Evolutionary conservation across 92 coral and sea anemone genomes (phyloP).

Genomic region (Parazoanthus atlanticus): DNA sequence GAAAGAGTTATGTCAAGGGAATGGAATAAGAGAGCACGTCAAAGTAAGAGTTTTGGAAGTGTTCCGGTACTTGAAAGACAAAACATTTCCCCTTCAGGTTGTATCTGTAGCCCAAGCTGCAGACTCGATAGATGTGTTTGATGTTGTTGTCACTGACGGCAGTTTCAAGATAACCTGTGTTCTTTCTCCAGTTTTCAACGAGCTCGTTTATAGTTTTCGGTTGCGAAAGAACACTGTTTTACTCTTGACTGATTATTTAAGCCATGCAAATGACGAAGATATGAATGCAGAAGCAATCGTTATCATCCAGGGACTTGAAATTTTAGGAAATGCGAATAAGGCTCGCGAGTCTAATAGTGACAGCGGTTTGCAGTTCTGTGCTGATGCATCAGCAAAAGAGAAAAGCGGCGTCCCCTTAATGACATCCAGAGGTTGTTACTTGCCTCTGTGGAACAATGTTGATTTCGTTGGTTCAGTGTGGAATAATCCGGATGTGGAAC

Average conservation of each 20-base stretch:
- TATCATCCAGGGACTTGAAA: slow-evolving; percentile 54
- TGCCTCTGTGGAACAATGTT: slow-evolving; percentile 66
- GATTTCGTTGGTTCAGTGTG: slow-evolving; percentile 61
- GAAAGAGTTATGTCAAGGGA: slow-evolving; percentile 28
- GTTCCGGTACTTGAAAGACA: slow-evolving; percentile 57
- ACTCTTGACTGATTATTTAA: slow-evolving; percentile 47
- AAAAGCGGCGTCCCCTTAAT: slow-evolving; percentile 48
- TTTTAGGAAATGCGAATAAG: slow-evolving; percentile 28
- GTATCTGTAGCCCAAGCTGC: background rate
- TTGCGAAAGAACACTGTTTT: slow-evolving; percentile 40
- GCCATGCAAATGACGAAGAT: slow-evolving; percentile 49
- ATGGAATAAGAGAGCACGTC: slow-evolving; percentile 34
- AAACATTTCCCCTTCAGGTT: slow-evolving; percentile 37
- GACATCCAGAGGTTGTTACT: slow-evolving; percentile 58
- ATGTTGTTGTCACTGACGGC: slow-evolving; percentile 62
- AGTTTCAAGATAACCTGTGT: slow-evolving; percentile 60
- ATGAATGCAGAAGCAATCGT: slow-evolving; percentile 36
- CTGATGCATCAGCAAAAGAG: slow-evolving; percentile 46
- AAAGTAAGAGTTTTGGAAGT: slow-evolving; percentile 46
- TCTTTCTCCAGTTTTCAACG: slow-evolving; percentile 49
- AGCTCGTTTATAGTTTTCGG: slow-evolving; percentile 47
- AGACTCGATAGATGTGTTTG: slow-evolving; percentile 55
- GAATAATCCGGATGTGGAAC: slow-evolving; percentile 40
- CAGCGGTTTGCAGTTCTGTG: slow-evolving; percentile 25
- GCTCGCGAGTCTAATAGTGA: background rate